These are phyloP conservation scores for Caranx melampygus DNA, from an alignment of 2,113 vertebrate genomes.

Conservation along the genomic window DNA sequence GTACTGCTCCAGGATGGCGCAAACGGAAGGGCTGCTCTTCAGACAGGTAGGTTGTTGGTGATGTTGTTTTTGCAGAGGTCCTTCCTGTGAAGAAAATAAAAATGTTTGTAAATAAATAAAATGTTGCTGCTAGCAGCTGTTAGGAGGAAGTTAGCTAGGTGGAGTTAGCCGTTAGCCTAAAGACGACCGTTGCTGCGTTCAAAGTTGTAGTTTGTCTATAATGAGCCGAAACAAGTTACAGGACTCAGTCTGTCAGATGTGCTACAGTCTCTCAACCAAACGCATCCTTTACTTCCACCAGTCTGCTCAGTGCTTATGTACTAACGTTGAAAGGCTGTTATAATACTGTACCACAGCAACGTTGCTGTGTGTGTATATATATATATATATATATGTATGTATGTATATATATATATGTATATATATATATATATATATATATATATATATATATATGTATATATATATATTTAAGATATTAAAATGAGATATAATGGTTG, in stretches of 20 bases:
- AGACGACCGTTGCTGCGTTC: not conserved
- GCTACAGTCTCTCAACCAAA: not conserved
- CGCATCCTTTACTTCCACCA: too few relatives aligned
- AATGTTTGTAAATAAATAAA: not conserved
- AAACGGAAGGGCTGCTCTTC: slow-evolving; percentile 70
- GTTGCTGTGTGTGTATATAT: too few relatives aligned
- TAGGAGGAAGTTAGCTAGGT: not conserved
- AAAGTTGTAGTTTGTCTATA: not conserved
- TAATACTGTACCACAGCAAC: not conserved
- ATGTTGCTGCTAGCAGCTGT: not conserved
- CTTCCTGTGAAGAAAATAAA: not conserved
- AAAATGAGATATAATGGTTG: not conserved
- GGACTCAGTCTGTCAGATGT: not conserved
- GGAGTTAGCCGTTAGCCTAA: slow-evolving; percentile 12
- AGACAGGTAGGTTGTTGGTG: slow-evolving; percentile 72
- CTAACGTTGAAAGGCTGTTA: too few relatives aligned
- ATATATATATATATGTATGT: too few relatives aligned
- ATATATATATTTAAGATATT: not conserved
- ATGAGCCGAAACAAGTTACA: not conserved
- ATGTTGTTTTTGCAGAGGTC: not conserved
- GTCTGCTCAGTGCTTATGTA: not conserved
- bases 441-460: too few relatives aligned
- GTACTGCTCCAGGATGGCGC: slow-evolving; percentile 64
- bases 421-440: too few relatives aligned
- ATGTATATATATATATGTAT: too few relatives aligned